Percentiles rank a stretch among this genome's conserved stretches.
These are phyloP conservation scores for Vannuccia rotundouncinata DNA, from an alignment of 2,888 invertebrate species.

Conservation along the genomic window DNA sequence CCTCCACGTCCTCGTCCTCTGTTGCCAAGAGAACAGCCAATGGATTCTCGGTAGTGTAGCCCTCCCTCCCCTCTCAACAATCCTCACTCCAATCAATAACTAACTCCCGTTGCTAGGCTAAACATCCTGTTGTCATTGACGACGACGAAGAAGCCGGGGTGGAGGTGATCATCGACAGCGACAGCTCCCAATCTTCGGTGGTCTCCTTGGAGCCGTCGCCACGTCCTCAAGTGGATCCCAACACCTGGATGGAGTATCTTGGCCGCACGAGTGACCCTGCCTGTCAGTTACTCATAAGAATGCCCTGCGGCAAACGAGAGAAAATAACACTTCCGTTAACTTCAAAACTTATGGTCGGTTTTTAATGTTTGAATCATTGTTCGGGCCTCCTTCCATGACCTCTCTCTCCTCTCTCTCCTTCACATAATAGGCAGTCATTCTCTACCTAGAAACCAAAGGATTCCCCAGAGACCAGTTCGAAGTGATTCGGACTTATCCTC, in stretches of 20 bases:
- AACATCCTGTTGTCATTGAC: not conserved
- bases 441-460: not conserved
- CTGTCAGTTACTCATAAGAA: not conserved
- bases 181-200: not conserved
- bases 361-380: too few species aligned
- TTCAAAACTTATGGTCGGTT: slow-evolving; percentile 1
- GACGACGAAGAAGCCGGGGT: not conserved
- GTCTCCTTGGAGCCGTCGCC: not conserved
- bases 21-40: not conserved
- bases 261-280: not conserved
- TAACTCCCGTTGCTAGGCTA: too few species aligned
- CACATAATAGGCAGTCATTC: not conserved
- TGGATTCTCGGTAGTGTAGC: not conserved
- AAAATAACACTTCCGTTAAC: not conserved
- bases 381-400: too few species aligned
- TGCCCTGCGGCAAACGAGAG: slow-evolving; percentile 22
- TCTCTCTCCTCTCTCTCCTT: not conserved
- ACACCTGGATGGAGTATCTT: slow-evolving; percentile 6
- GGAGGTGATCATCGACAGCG: not conserved
- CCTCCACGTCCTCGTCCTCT: not conserved
- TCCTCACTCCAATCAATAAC: too few species aligned
- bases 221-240: not conserved
- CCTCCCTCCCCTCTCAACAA: too few species aligned
- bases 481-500: not conserved
- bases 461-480: not conserved